Conservation (phyloP, 2,888 invertebrate species). For the Heliothis peltigera region DNA sequence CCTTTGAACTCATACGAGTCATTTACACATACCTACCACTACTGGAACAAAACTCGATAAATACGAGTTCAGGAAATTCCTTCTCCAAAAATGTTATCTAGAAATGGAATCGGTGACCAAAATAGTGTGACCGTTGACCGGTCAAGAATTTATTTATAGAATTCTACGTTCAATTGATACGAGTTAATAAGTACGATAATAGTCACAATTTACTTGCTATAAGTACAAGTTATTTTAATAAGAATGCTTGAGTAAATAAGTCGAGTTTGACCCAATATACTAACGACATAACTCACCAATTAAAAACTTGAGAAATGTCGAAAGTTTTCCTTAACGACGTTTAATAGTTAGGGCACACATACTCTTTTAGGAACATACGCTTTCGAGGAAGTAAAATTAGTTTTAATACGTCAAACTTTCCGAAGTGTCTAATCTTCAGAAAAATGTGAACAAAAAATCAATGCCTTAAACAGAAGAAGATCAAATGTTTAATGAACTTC, state of each 20-base stretch:
- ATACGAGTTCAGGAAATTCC: slow-evolving; percentile 13
- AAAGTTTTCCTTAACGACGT: slow-evolving; percentile 31
- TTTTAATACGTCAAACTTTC: slow-evolving; percentile 18
- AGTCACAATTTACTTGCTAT: background rate
- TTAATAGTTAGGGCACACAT: slow-evolving; percentile 6
- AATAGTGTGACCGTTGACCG: background rate
- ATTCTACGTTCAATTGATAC: slow-evolving; percentile 19
- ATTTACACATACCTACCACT: background rate
- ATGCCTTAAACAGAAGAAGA: slow-evolving; percentile 36
- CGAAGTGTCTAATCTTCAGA: slow-evolving; percentile 4
- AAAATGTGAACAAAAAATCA: slow-evolving; percentile 39
- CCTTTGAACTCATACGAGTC: slow-evolving; percentile 5
- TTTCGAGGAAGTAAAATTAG: slow-evolving; percentile 3
- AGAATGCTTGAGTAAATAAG: slow-evolving; percentile 32
- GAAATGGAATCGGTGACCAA: slow-evolving; percentile 29
- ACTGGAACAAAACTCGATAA: background rate
- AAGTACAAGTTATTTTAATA: slow-evolving; percentile 29
- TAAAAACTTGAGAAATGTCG: slow-evolving; percentile 44
- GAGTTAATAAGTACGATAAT: slow-evolving; percentile 16
- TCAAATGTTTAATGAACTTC: slow-evolving; percentile 47
- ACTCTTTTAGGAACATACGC: background rate
- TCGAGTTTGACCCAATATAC: slow-evolving; percentile 42
- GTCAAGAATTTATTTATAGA: slow-evolving; percentile 24
- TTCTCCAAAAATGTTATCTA: slow-evolving; percentile 9
- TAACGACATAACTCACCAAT: slow-evolving; percentile 46